Conservation (phyloP, 2,113 vertebrate species). For the Microtus montanus region DNA sequence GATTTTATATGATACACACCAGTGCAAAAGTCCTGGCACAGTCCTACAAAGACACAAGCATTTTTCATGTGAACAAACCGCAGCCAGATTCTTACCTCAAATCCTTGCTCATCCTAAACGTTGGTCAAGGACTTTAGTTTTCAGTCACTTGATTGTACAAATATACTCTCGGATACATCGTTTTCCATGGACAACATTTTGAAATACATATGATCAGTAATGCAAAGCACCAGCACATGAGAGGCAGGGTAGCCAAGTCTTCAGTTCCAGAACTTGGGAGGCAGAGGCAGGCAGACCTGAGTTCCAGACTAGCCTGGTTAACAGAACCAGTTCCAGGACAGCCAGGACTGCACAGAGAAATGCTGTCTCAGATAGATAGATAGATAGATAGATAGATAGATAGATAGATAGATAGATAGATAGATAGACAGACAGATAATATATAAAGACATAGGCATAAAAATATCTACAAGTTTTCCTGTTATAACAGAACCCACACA, state of each 20-base stretch:
- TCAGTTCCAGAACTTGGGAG: neutral
- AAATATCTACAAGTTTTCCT: neutral
- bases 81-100: neutral
- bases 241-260: neutral
- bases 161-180: neutral
- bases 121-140: neutral
- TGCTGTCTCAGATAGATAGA: neutral
- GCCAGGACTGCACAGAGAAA: neutral
- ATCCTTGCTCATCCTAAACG: neutral
- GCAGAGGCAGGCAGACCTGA: neutral
- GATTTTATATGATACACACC: neutral
- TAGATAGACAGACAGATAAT: neutral
- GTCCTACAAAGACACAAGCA: neutral
- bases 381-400: too few relatives aligned
- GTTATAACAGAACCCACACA: neutral
- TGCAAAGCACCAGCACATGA: neutral
- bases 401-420: too few relatives aligned
- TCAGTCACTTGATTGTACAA: neutral
- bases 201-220: neutral
- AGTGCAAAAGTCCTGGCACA: neutral
- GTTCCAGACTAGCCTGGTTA: neutral
- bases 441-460: neutral
- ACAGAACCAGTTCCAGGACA: neutral
- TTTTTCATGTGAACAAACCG: neutral
- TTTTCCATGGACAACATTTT: conserved; percentile 12